A percentile compares a stretch with the other conserved stretches of the same genome.
Evolutionary conservation across 2,113 vertebrate species (phyloP).

Genomic region (Odontesthes bonariensis): DNA sequence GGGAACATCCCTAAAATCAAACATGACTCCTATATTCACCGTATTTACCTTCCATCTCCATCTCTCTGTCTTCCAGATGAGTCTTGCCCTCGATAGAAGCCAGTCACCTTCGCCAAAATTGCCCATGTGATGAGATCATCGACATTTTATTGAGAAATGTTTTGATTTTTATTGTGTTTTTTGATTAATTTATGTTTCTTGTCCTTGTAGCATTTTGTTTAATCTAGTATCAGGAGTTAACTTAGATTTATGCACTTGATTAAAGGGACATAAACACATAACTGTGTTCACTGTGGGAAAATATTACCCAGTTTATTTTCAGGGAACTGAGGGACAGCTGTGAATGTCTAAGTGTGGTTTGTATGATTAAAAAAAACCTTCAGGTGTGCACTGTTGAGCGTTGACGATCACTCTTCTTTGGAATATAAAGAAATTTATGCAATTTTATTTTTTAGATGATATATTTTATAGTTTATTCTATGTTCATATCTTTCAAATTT

Average conservation of each 20-base stretch:
- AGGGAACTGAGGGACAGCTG: slow-evolving; percentile 21
- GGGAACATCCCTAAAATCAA: background rate
- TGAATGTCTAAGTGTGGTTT: slow-evolving; percentile 59
- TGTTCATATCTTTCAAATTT: slow-evolving; percentile 26
- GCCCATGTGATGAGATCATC: slow-evolving; percentile 54
- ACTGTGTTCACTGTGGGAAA: slow-evolving; percentile 18
- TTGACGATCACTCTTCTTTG: slow-evolving; percentile 68
- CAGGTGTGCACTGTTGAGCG: slow-evolving; percentile 37
- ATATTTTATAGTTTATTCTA: slow-evolving; percentile 42
- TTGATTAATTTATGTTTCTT: slow-evolving; percentile 29
- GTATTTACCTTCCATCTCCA: slow-evolving; percentile 52
- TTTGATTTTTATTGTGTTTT: slow-evolving; percentile 21
- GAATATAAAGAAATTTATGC: slow-evolving; percentile 43
- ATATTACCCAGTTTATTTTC: slow-evolving; percentile 36
- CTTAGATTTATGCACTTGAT: slow-evolving; percentile 32
- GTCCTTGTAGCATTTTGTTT: slow-evolving; percentile 24
- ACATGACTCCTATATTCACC: slow-evolving; percentile 32
- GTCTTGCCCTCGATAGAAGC: slow-evolving; percentile 74
- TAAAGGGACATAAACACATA: slow-evolving; percentile 18
- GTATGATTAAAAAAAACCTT: slow-evolving; percentile 21
- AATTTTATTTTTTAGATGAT: slow-evolving; percentile 47
- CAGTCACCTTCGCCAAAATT: slow-evolving; percentile 62
- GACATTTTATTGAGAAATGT: slow-evolving; percentile 35
- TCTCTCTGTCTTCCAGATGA: slow-evolving; percentile 78
- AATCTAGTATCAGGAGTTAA: slow-evolving; percentile 17